These are phyloP conservation scores for Gonatopus flavifemur DNA, from an alignment of 1,140 invertebrate species.

Conservation along the genomic window DNA sequence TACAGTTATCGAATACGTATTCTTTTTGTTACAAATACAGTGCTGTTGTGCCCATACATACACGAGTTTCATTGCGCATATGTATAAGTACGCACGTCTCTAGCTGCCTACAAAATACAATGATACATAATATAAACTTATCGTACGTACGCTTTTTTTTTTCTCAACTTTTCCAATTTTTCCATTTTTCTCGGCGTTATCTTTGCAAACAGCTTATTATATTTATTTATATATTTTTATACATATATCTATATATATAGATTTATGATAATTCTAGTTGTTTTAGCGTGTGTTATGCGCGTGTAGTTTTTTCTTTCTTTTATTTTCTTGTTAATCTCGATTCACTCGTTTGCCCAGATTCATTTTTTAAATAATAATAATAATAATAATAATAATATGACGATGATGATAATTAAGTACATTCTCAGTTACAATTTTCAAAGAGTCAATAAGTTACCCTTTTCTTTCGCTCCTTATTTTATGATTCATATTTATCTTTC, in stretches of 20 bases:
- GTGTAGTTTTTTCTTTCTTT: constrained; percentile 18
- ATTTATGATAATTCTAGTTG: constrained; percentile 41
- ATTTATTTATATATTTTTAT: constrained; percentile 29
- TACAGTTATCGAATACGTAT: too few relatives aligned
- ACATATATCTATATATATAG: constrained; percentile 29
- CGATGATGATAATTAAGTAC: constrained; percentile 44
- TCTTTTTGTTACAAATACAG: too few relatives aligned
- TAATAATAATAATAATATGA: too few relatives aligned
- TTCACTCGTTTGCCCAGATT: too few relatives aligned
- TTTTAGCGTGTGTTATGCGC: constrained; percentile 34
- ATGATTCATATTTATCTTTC: neutral
- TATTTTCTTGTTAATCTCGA: too few relatives aligned
- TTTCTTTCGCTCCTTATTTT: neutral
- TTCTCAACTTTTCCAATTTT: constrained; percentile 4
- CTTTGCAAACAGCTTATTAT: constrained; percentile 43
- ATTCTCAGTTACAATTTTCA: constrained; percentile 33
- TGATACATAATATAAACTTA: constrained; percentile 43
- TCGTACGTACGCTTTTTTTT: constrained; percentile 19
- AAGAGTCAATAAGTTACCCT: constrained; percentile 15
- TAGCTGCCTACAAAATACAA: constrained; percentile 48
- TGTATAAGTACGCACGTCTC: constrained; percentile 36
- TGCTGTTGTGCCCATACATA: too few relatives aligned
- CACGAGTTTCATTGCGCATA: constrained; percentile 26
- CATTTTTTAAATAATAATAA: too few relatives aligned
- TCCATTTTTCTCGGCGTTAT: constrained; percentile 26